phyloP scores from a whole-genome alignment of 2,113 vertebrate genomes.

The Carassius carassius region DNA sequence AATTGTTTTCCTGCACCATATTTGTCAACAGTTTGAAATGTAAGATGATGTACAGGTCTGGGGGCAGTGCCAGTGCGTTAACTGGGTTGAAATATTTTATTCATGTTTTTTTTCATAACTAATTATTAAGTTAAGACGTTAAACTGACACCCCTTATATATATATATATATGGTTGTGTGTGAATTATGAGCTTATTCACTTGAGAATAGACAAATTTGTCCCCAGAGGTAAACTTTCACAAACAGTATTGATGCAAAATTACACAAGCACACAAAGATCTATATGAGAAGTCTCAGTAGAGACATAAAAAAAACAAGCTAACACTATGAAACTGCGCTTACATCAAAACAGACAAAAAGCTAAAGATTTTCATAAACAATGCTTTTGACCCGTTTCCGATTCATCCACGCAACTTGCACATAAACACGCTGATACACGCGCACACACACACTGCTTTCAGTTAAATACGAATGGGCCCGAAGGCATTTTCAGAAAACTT shows the following conservation, averaged over 20 bases:
- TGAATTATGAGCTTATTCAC: neutral
- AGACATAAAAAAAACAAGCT: neutral
- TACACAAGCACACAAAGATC: neutral
- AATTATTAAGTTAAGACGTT: too few species aligned
- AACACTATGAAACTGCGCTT: neutral
- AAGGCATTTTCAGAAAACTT: conserved; percentile 47
- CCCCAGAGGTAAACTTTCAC: neutral
- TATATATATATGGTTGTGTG: too few species aligned
- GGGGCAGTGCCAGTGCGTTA: too few species aligned
- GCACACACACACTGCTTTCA: conserved; percentile 33
- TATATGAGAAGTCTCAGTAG: too few species aligned
- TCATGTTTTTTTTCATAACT: too few species aligned
- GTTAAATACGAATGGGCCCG: conserved; percentile 43
- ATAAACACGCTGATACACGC: neutral
- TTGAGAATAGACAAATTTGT: neutral
- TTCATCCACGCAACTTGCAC: neutral
- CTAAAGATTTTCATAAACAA: conserved; percentile 23
- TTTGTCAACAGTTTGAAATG: too few species aligned
- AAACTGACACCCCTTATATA: too few species aligned
- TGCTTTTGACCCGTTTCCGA: conserved; percentile 3
- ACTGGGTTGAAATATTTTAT: too few species aligned
- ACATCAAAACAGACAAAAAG: conserved; percentile 16
- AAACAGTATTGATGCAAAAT: neutral
- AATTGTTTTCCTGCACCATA: too few species aligned
- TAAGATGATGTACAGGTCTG: too few species aligned